Conservation (phyloP, 2,797 vertebrate genomes). For the Choloepus didactylus region DNA sequence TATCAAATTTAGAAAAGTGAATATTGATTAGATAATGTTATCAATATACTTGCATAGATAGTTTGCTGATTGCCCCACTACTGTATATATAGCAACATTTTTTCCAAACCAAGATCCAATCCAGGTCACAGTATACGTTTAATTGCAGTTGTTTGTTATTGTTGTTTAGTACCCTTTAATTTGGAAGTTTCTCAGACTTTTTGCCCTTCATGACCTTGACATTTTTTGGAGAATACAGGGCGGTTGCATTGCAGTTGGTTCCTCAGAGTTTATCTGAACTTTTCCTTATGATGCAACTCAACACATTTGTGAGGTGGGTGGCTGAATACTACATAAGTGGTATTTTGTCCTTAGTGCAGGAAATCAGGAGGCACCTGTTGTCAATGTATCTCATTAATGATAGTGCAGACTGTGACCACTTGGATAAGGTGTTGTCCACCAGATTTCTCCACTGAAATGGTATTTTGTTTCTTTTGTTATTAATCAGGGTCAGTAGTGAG, state of each 20-base stretch:
- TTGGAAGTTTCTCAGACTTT: not conserved
- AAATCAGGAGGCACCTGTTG: not conserved
- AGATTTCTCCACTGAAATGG: not conserved
- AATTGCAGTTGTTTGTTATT: not conserved
- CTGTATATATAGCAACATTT: not conserved
- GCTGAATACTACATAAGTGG: not conserved
- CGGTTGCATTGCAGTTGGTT: not conserved
- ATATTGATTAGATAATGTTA: conserved; percentile 3
- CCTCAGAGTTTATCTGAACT: not conserved
- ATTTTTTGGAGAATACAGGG: not conserved
- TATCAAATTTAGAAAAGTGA: not conserved
- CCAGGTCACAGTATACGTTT: not conserved
- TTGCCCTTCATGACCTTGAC: not conserved
- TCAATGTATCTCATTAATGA: not conserved
- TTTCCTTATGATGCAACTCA: not conserved
- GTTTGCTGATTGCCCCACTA: not conserved
- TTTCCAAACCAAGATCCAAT: not conserved
- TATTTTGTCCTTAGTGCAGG: not conserved
- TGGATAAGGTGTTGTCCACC: not conserved
- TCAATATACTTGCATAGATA: not conserved
- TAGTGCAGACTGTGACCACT: not conserved
- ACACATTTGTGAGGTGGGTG: not conserved
- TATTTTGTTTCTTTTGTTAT: not conserved
- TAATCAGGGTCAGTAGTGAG: not conserved
- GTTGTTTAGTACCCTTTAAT: not conserved